Conservation (phyloP, 1,140 invertebrate genomes). For the Neotoxoptera formosana region DNA sequence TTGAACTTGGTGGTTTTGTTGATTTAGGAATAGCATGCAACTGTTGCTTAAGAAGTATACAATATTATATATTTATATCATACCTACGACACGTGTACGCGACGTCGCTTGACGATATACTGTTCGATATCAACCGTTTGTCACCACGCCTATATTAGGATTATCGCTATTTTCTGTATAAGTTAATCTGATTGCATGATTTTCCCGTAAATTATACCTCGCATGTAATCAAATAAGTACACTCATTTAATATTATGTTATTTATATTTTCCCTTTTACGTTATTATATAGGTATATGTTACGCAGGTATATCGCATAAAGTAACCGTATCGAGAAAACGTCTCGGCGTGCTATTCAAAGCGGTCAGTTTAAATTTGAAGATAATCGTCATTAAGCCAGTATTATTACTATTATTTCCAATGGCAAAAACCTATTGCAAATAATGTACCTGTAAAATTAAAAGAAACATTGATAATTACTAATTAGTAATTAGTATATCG, state of each 20-base stretch:
- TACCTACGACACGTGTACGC: not conserved
- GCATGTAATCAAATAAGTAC: not conserved
- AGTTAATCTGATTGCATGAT: not conserved
- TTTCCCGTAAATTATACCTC: not conserved
- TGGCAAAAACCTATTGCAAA: not conserved
- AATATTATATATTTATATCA: not conserved
- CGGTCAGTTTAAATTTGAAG: not conserved
- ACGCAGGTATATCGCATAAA: not conserved
- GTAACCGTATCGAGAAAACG: constrained; percentile 7
- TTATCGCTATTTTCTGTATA: too few relatives aligned
- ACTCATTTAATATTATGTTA: not conserved
- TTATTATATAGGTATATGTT: not conserved
- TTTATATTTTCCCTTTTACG: not conserved
- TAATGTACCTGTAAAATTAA: not conserved
- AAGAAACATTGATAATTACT: not conserved
- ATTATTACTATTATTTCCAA: not conserved
- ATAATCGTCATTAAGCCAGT: not conserved
- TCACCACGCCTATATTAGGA: not conserved
- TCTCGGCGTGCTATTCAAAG: not conserved
- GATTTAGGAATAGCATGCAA: not conserved
- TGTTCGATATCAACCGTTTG: not conserved
- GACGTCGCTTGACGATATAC: not conserved
- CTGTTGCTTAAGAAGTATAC: not conserved
- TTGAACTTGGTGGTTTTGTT: not conserved
- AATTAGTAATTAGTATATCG: not conserved